These are phyloP conservation scores for Agriopis aurantiaria DNA, from an alignment of 2,888 invertebrate species.

Conservation along the genomic window DNA sequence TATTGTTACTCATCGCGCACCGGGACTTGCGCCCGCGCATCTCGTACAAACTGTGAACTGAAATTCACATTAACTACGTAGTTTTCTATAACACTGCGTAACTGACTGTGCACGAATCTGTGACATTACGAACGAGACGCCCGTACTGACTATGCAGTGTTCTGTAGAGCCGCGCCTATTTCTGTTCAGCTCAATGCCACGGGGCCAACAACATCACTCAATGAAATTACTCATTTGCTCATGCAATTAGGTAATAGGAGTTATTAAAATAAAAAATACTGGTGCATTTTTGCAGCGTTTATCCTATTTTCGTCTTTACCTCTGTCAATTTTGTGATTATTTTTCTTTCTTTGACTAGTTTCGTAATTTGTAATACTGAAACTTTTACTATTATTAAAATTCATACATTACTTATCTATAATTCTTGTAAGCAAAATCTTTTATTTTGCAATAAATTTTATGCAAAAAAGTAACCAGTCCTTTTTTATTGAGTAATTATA, in stretches of 20 bases:
- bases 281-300: conserved; percentile 16
- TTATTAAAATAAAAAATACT: conserved; percentile 37
- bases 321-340: not conserved
- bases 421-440: not conserved
- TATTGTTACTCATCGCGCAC: conserved; percentile 35
- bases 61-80: conserved; percentile 1
- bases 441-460: too few species aligned
- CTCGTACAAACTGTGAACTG: conserved; percentile 1
- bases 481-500: too few species aligned
- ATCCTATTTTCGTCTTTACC: conserved; percentile 1
- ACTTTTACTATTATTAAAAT: not conserved
- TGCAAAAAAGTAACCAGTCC: too few species aligned
- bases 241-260: conserved; percentile 48
- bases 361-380: not conserved
- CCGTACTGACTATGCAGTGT: conserved; percentile 16
- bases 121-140: not conserved
- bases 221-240: conserved; percentile 69
- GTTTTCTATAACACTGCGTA: not conserved
- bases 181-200: conserved; percentile 76
- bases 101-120: not conserved
- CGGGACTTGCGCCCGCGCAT: conserved; percentile 30
- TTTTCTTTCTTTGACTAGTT: not conserved
- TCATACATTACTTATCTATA: not conserved
- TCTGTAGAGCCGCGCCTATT: conserved; percentile 45
- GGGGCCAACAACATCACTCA: conserved; percentile 79